Evolutionary conservation across 2,113 vertebrate genomes (phyloP).

Genomic region (Tupaia chinensis): DNA sequence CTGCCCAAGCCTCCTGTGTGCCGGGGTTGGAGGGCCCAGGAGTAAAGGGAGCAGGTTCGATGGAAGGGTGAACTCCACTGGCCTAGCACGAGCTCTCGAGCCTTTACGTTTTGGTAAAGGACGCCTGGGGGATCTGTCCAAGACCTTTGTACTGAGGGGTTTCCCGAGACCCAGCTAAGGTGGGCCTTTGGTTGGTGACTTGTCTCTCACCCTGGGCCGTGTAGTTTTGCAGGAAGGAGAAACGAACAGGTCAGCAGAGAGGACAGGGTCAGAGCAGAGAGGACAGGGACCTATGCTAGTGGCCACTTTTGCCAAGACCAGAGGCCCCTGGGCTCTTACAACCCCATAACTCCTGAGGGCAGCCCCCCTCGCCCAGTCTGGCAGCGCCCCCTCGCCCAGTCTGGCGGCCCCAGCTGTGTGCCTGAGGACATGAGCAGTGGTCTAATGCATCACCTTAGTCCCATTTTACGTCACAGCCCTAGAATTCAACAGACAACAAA

Average conservation of each 20-base stretch:
- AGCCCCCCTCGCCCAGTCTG: not conserved
- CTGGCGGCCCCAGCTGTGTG: not conserved
- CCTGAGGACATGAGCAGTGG: constrained; percentile 80
- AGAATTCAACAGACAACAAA: constrained; percentile 83
- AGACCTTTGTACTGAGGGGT: not conserved
- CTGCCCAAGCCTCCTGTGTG: not conserved
- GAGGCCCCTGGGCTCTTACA: constrained; percentile 30
- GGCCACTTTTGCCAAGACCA: not conserved
- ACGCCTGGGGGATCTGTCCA: constrained; percentile 5
- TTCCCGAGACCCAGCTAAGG: not conserved
- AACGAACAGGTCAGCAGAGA: not conserved
- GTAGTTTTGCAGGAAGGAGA: not conserved
- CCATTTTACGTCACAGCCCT: constrained; percentile 87
- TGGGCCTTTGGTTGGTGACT: not conserved
- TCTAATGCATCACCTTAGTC: constrained; percentile 74
- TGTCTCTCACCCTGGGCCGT: not conserved
- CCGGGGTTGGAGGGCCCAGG: not conserved
- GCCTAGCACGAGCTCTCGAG: not conserved
- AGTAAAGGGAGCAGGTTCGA: not conserved
- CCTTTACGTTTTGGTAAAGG: constrained; percentile 55
- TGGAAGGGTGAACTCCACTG: not conserved
- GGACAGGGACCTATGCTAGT: not conserved
- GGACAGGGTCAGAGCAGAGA: not conserved
- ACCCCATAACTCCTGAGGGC: constrained; percentile 20
- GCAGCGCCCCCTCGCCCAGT: not conserved